Evolutionary conservation across 2,888 invertebrate species (phyloP), one percentile per base, ranked within the genome.

Genomic region (Ctenicera cuprea): DNA sequence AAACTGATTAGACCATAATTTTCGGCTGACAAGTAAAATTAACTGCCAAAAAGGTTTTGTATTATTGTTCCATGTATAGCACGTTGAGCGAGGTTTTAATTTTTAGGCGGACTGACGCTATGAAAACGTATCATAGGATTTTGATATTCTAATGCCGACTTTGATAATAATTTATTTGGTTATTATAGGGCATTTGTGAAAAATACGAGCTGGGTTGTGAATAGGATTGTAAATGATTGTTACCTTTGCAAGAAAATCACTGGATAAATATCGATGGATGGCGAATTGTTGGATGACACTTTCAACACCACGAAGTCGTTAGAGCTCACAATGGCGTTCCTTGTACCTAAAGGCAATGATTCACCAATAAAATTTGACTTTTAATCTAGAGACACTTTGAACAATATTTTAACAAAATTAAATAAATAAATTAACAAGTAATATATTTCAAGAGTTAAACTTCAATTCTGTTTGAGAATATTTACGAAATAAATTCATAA

Each of bases 271-370:
- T 86, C 88, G 92, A 92, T 92, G 90, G 90, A 90, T 87, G 89
- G 88, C 90, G 91, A 90, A 92, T 90, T 90, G 88, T 86, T 87
- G 88, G 93, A 92, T 92, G 90, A 88, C 90, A 90, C 90, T 90
- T 88, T 88, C 89, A 88, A 88, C 88, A 87, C 86, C 84, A 83
- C 86, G 88, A 90, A 92, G 93, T 92, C 93, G 92, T 92, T 94
- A 93, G 90, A 92, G 93, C 89, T 91, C 93, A 93, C 93, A 94
- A 94, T 94, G 93, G 93, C 93, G 93, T 93, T 92, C 91, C 90
- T 91, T 89, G 87, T 87, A 86, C 86, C 88, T 88, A 86, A 81
- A 83, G 83, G 82, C 80, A 80, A 76, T 80, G 82, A 80, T 73
- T 77, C 75, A 75, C 61, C 61, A 59, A 61, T 67, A 26, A 54